phyloP scores from a whole-genome alignment of 2,797 vertebrate species.

The Dromococcyx pavoninus region DNA sequence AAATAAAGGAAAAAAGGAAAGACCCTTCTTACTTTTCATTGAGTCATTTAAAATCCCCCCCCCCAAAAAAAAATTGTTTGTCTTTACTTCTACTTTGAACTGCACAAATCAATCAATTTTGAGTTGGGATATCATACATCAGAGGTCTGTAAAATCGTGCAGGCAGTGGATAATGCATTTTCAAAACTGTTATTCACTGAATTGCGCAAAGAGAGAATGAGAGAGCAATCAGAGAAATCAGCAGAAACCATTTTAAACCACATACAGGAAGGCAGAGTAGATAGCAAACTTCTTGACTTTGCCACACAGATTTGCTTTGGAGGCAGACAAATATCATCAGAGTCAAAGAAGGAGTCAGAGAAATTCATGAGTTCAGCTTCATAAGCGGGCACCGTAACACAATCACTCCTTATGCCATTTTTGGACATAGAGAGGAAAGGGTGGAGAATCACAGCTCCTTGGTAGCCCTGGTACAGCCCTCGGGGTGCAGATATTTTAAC shows the following conservation, averaged over 20 bases:
- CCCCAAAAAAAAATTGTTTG: not conserved
- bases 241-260: not conserved
- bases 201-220: not conserved
- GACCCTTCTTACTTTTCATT: not conserved
- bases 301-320: not conserved
- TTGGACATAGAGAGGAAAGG: not conserved
- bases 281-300: not conserved
- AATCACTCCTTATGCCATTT: not conserved
- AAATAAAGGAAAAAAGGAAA: not conserved
- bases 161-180: not conserved
- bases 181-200: not conserved
- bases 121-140: not conserved
- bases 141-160: not conserved
- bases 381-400: fast-evolving
- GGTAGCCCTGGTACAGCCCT: not conserved
- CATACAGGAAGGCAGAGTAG: not conserved
- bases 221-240: not conserved
- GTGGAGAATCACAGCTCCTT: no score
- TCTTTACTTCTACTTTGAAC: not conserved
- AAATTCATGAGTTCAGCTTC: not conserved
- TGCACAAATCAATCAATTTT: not conserved
- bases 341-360: not conserved
- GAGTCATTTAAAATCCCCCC: not conserved
- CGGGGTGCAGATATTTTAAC: not conserved
- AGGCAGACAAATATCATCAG: not conserved